Evolutionary conservation across 2,113 vertebrate genomes (phyloP), one percentile per base, ranked within the genome.

Genomic region (Empidonax traillii): DNA sequence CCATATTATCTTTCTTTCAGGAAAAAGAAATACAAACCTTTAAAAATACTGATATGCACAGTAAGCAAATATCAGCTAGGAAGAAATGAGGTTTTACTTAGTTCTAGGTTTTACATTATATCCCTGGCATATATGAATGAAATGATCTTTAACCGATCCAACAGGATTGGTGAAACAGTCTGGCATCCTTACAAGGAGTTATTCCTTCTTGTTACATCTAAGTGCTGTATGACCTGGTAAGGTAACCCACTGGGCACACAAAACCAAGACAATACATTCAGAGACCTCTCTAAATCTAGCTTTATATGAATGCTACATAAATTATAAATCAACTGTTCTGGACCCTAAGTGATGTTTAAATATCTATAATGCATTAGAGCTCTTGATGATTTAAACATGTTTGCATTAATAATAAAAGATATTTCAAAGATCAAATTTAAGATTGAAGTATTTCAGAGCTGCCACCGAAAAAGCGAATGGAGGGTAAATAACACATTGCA

Each of bases 301-400:
- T 95, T 93, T 83, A 79, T 74, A 41, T 56, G 80, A 90, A 95
- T 78, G 63, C 53, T 33, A 87, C 49, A 95, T 96, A 63, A 94
- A 96, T 92, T 93, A 92, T 96, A 77, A 78, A 92, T 90, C 77
- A 92, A 44, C 85, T 87, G 62, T 71, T 85, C 76, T 69, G 53
- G 67, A 90, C 46, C 37, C 49, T 91, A 94, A 90, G 86, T 79
- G 92, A 83, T 84, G 74, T 59, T 95, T 95, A 96, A 96, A 93
- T 94, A 93, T 89, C 85, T 86, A 93, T 94, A 96, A 93, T 79
- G 84, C 85, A 95, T 86, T 74, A 93, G 43, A 91, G 78, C 21
- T 37, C 77, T 62, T 77, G 74, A 92, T 85, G 85, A 89, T 92
- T 95, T 89, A 91, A 96, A 89, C 85, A 84, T 51, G 66, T 58